These are phyloP conservation scores for Drosophila kuntzei DNA, from an alignment of 2,888 invertebrate genomes.

Conservation along the genomic window DNA sequence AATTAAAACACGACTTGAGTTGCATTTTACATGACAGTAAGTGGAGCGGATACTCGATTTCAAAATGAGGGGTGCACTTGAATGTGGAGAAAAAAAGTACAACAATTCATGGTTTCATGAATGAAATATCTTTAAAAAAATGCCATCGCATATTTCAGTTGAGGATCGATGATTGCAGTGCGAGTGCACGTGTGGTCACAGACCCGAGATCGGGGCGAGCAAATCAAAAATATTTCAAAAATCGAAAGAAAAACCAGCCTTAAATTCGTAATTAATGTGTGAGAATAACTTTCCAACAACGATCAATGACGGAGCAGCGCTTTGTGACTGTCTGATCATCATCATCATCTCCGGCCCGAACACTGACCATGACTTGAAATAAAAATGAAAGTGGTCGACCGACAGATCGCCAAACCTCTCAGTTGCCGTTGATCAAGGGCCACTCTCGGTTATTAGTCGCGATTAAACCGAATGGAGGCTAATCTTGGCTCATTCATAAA, in stretches of 20 bases:
- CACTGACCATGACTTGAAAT: slow-evolving; percentile 70
- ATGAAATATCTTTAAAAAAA: slow-evolving; percentile 39
- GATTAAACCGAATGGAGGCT: slow-evolving; percentile 73
- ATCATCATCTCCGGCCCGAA: slow-evolving; percentile 34
- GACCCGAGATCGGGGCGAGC: slow-evolving; percentile 18
- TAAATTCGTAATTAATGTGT: slow-evolving; percentile 67
- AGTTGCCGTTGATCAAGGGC: slow-evolving; percentile 63
- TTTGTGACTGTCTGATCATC: slow-evolving; percentile 29
- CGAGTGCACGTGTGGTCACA: slow-evolving; percentile 41
- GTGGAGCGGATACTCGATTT: slow-evolving; percentile 5
- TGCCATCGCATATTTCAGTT: slow-evolving; percentile 15
- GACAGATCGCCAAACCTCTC: slow-evolving; percentile 33
- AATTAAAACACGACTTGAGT: slow-evolving; percentile 5
- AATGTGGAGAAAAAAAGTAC: slow-evolving; percentile 12
- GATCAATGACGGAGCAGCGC: slow-evolving; percentile 50
- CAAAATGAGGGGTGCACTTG: slow-evolving; percentile 13
- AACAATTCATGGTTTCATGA: slow-evolving; percentile 29
- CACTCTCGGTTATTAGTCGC: slow-evolving; percentile 69
- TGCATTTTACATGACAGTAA: slow-evolving; percentile 6
- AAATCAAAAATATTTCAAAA: slow-evolving; percentile 28
- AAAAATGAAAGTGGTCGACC: slow-evolving; percentile 80
- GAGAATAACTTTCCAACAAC: slow-evolving; percentile 73
- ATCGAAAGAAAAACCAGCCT: slow-evolving; percentile 24
- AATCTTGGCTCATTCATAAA: slow-evolving; percentile 75
- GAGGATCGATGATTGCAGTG: slow-evolving; percentile 40